Base-by-base conservation (phyloP, 2,888 invertebrate species). In the Deilephila porcellus region DNA sequence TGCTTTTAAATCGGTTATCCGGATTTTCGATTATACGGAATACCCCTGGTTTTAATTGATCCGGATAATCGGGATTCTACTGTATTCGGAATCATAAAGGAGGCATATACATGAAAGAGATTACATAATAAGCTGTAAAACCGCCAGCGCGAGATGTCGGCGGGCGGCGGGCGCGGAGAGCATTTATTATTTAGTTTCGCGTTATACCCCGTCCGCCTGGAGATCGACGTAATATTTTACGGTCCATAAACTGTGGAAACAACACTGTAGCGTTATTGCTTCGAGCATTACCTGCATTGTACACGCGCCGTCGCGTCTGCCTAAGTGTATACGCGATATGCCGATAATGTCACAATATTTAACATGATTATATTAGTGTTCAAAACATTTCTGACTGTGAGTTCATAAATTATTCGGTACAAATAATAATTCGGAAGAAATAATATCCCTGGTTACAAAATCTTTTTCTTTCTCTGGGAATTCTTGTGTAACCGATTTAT, bases 211-310 rank as follows among this genome's bases (percentile, higher is more conserved):
- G 82, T 84, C 79, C 78, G 80, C 25, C 25, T 52, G 52, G 25
- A 81, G 82, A 85, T 83, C 83, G 84, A 82, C 82, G 87, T 88
- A 86, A 89, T 88, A 86, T 89, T 90, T 90, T 88, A 90, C 87
- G 88, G 85, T 78, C 86, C 84, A 90, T 91, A 91, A 91, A 91
- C 78, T 80, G 74, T 77, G 80, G 78, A 78, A 74, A 78, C 84
- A 81, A 88, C 89, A 89, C 80, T 86, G 89, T 88, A 79, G 80
- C 77, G 84, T 84, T 78, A 81, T 78, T 74, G 79, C 75, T 62
- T 74, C 74, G 79, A 78, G 80, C 77, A 82, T 80, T 84, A 87
- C 87, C 85, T 87, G 87, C 86, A 88, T 88, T 89, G 88, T 84
- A 83, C 82, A 80, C 83, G 73, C 67, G 73, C 19, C 60, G 45